Percentiles rank a stretch among this genome's conserved stretches.
These are phyloP conservation scores for Megaceryle alcyon DNA, from an alignment of 2,797 vertebrate genomes.

Conservation along the genomic window DNA sequence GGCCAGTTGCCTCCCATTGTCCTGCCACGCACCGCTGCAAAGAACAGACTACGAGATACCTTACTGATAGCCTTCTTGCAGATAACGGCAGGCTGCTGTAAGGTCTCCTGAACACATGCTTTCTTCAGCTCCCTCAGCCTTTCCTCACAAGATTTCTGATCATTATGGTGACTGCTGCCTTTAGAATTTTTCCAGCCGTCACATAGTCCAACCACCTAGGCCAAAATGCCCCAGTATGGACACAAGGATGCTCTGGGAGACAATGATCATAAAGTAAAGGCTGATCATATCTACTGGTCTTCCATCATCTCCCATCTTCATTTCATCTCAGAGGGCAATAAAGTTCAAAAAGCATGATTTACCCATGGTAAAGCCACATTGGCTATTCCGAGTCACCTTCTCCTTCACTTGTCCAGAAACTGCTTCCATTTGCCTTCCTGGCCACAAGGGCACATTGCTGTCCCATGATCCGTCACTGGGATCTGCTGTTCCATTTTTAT, in stretches of 20 bases:
- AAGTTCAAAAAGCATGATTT: neutral
- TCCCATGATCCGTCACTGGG: too few relatives aligned
- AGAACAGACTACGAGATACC: neutral
- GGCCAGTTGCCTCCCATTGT: rapidly evolving
- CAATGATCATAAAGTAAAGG: neutral
- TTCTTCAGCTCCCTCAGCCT: neutral
- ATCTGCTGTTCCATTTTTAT: neutral
- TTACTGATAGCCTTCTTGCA: neutral
- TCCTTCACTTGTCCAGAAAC: neutral
- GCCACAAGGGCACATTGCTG: too few relatives aligned
- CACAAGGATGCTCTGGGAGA: neutral
- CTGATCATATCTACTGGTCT: neutral
- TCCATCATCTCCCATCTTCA: neutral
- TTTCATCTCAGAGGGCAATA: neutral
- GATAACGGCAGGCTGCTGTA: neutral
- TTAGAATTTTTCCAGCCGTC: neutral
- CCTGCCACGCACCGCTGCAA: neutral
- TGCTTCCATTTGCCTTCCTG: neutral
- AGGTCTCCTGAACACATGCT: neutral
- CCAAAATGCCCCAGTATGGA: neutral
- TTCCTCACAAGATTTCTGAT: neutral
- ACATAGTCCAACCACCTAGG: neutral
- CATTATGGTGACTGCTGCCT: neutral
- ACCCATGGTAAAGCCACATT: neutral
- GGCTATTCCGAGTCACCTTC: neutral